These are phyloP conservation scores for Armadillidium nasatum DNA, from an alignment of 1,140 invertebrate species.

Conservation along the genomic window DNA sequence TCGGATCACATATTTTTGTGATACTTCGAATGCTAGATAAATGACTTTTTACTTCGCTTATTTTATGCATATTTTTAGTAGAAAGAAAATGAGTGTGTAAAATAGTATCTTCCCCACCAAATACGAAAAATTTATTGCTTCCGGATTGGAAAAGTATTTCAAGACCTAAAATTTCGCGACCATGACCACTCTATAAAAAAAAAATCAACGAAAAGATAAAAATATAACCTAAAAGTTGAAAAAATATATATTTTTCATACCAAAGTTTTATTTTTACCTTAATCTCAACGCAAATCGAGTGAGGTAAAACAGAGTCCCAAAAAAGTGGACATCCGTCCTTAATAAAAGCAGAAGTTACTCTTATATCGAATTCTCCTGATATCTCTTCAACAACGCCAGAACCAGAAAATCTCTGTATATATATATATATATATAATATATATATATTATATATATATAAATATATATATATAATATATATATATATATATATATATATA, in stretches of 20 bases:
- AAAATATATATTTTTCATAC: background rate
- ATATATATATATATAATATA: no score
- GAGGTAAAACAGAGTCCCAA: background rate
- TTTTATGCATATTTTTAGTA: background rate
- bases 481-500: no score
- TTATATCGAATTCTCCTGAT: background rate
- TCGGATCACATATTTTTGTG: background rate
- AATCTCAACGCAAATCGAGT: background rate
- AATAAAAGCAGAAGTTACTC: background rate
- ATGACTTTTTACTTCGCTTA: background rate
- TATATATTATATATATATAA: no score
- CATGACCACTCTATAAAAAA: background rate
- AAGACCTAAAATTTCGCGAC: background rate
- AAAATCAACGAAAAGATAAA: background rate
- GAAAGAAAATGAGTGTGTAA: background rate
- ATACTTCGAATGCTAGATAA: background rate
- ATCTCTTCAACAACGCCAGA: background rate
- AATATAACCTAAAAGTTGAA: background rate
- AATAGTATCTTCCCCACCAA: background rate
- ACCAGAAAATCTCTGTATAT: background rate
- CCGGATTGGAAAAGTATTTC: background rate
- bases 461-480: no score
- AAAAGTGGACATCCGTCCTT: background rate
- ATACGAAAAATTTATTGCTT: background rate
- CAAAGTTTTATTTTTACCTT: background rate